Conservation (phyloP, 2,113 vertebrate genomes). For the Notarius lentiginosus region DNA sequence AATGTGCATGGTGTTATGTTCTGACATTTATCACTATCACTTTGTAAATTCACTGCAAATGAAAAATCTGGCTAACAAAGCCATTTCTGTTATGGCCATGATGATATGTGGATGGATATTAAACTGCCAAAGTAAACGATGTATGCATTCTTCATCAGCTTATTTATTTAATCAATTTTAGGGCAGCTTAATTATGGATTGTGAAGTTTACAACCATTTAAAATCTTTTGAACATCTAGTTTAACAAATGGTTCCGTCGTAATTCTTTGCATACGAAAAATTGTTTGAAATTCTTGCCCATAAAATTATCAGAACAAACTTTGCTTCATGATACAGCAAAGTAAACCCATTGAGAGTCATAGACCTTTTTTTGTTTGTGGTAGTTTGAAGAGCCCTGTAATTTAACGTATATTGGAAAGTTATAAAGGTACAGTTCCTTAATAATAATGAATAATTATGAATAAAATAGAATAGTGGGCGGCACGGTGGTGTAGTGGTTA, state of each 20-base stretch:
- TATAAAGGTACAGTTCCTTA: not conserved
- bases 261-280: not conserved
- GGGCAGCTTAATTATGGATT: not conserved
- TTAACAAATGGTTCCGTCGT: not conserved
- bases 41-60: not conserved
- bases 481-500: too few species aligned
- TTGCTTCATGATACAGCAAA: not conserved
- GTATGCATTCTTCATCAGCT: not conserved
- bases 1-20: not conserved
- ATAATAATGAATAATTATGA: too few species aligned
- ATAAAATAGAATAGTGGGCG: not conserved
- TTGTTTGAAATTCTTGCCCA: not conserved
- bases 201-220: not conserved
- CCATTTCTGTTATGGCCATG: not conserved
- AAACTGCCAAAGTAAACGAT: not conserved
- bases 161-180: not conserved
- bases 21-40: not conserved
- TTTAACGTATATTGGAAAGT: not conserved
- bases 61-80: not conserved
- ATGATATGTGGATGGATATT: not conserved
- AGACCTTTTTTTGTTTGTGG: not conserved
- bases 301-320: not conserved
- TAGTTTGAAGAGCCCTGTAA: not conserved
- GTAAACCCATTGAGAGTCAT: not conserved
- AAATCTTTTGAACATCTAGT: not conserved